Evolutionary conservation across 2,888 invertebrate species (phyloP), one percentile per base, ranked within the genome.

Genomic region (Thera britannica): DNA sequence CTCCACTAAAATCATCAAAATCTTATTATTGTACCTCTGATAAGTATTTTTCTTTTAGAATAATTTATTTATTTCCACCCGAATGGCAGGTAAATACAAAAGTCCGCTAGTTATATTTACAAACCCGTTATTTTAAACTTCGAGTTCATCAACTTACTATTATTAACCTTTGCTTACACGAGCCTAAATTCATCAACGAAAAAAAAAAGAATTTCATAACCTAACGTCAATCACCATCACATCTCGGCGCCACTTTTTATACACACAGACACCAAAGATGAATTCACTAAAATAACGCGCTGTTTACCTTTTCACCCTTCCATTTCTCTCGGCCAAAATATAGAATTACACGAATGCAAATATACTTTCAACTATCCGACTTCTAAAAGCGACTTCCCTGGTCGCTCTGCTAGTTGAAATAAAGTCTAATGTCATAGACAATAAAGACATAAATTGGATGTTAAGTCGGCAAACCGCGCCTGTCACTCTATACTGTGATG

Each of bases 301-400:
- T 93, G 92, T 93, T 93, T 93, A 93, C 87, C 87, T 89, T 92
- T 92, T 90, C 91, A 93, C 92, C 92, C 92, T 92, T 92, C 90
- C 85, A 91, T 91, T 86, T 84, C 86, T 84, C 87, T 85, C 86
- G 84, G 89, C 89, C 86, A 89, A 92, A 92, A 93, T 93, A 93
- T 93, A 92, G 90, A 89, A 90, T 93, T 92, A 92, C 92, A 83
- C 82, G 82, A 86, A 85, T 78, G 84, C 88, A 87, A 86, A 74
- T 72, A 70, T 72, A 65, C 67, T 68, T 75, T 71, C 67, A 70
- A 71, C 72, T 70, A 68, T 74, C 69, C 71, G 62, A 67, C 67
- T 71, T 67, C 66, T 73, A 67, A 65, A 63, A 52, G 60, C 57
- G 62, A 66, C 38, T 12, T 23, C 54, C 54, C 35, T 49, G 55